Evolutionary conservation across 2,797 vertebrate genomes (phyloP).

Genomic region (Lates japonicus): DNA sequence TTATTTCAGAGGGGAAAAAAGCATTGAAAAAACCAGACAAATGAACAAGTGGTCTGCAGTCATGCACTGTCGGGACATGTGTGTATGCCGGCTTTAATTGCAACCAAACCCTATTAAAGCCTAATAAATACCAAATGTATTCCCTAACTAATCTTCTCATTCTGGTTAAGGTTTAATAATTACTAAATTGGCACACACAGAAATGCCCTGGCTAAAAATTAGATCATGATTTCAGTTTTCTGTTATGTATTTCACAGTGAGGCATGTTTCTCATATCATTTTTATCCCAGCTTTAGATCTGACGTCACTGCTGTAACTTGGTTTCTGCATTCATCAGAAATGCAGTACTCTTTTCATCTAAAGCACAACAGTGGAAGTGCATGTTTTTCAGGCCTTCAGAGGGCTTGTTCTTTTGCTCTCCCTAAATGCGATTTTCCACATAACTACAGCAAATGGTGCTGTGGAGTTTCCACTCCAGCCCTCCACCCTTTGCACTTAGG

Average conservation of each 20-base stretch:
- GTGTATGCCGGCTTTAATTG: constrained; percentile 9
- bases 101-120: constrained; percentile 20
- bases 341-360: constrained; percentile 31
- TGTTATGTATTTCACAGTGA: constrained; percentile 20
- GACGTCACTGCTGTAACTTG: constrained; percentile 1
- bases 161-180: constrained; percentile 3
- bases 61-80: background rate
- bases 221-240: background rate
- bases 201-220: background rate
- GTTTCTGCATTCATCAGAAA: constrained; percentile 21
- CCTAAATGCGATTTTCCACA: constrained; percentile 64
- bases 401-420: constrained; percentile 27
- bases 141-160: background rate
- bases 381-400: constrained; percentile 14
- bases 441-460: constrained; percentile 52
- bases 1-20: background rate
- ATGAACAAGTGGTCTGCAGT: constrained; percentile 1
- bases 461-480: constrained; percentile 57
- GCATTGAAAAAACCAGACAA: background rate
- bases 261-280: constrained; percentile 3
- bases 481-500: constrained; percentile 40
- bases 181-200: constrained; percentile 17
- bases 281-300: constrained; percentile 6
- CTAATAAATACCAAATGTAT: constrained; percentile 27
- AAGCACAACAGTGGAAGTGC: constrained; percentile 15